phyloP scores from a whole-genome alignment of 2,888 invertebrate species.

The Metopia argyrocephala region DNA sequence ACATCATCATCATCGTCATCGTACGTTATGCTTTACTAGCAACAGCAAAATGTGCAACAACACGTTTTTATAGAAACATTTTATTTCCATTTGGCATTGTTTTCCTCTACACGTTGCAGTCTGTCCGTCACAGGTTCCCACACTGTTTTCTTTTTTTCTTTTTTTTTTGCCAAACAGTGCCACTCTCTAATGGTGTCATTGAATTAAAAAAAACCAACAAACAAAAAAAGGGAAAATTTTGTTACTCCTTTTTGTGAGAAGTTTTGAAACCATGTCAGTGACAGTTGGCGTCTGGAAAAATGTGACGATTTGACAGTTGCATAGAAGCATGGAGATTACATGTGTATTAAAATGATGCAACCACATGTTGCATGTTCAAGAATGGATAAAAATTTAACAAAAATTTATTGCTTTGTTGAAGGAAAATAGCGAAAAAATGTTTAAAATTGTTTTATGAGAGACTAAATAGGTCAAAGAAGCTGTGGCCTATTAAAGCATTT shows the following conservation, averaged over 20 bases:
- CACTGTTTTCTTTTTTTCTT: not conserved
- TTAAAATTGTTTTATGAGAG: no score
- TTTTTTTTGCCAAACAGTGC: not conserved
- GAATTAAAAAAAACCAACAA: not conserved
- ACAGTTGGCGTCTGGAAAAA: not conserved
- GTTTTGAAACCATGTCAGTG: not conserved
- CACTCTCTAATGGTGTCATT: not conserved
- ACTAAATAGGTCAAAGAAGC: no score
- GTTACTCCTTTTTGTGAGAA: not conserved
- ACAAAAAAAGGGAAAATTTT: no score
- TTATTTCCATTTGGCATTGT: not conserved
- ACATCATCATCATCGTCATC: conserved; percentile 27
- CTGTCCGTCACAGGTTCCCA: not conserved
- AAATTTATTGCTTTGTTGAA: no score
- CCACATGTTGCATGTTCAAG: not conserved
- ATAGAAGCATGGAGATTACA: no score
- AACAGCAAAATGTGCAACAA: conserved; percentile 20
- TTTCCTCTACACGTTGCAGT: not conserved
- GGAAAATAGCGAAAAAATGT: no score
- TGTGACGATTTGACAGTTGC: not conserved
- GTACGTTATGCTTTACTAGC: no score
- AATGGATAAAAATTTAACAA: not conserved
- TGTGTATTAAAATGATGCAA: not conserved
- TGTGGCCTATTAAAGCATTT: no score
- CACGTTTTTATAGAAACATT: conserved; percentile 5